Conservation (phyloP, 1,140 invertebrate species). For the Pomacea maculata region DNA sequence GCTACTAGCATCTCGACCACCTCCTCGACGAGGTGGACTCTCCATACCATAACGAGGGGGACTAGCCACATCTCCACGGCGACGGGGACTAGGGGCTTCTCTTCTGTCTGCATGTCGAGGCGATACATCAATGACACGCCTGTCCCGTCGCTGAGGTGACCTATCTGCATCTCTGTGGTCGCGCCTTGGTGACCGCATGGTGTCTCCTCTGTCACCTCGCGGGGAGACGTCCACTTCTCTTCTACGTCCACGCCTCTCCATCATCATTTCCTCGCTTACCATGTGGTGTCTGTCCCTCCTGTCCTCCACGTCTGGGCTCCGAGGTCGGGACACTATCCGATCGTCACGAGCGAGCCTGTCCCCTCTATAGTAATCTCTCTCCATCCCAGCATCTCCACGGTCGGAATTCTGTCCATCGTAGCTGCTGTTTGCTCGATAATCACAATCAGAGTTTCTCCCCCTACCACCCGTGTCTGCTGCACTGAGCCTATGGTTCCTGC, state of each 20-base stretch:
- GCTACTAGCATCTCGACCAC: background rate
- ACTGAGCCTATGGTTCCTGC: background rate
- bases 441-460: background rate
- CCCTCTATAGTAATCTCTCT: background rate
- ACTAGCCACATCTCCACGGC: background rate
- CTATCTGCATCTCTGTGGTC: background rate
- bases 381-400: background rate
- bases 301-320: background rate
- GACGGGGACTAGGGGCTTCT: background rate
- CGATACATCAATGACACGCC: background rate
- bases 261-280: background rate
- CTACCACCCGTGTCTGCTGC: too few relatives aligned
- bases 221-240: background rate
- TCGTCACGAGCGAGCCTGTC: background rate
- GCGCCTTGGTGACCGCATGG: background rate
- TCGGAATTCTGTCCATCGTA: constrained; percentile 6
- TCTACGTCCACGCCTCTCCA: constrained; percentile 9
- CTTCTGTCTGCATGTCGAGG: background rate
- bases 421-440: background rate
- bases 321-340: background rate
- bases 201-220: background rate
- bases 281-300: background rate
- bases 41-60: background rate
- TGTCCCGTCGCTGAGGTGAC: background rate
- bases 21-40: background rate